These are phyloP conservation scores for Tolmerus cingulatus DNA, from an alignment of 2,888 invertebrate genomes.

Conservation along the genomic window DNA sequence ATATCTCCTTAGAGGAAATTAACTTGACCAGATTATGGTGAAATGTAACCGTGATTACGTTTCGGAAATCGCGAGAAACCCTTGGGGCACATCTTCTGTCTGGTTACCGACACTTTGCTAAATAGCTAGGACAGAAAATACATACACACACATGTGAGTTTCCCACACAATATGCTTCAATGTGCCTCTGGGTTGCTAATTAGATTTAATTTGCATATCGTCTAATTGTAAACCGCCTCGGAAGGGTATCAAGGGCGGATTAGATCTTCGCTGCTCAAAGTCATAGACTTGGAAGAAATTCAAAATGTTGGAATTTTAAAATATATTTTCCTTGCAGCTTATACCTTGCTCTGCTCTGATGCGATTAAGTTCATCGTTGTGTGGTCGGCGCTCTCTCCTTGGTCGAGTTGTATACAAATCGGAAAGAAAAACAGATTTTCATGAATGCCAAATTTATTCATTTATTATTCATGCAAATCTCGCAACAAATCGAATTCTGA, in stretches of 20 bases:
- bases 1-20: background rate
- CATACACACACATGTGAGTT: background rate
- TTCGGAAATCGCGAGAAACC: background rate
- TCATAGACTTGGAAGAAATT: background rate
- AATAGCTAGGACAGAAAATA: background rate
- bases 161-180: background rate
- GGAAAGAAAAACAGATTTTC: slow-evolving; percentile 19
- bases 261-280: background rate
- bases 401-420: background rate
- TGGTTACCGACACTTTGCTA: background rate
- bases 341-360: background rate
- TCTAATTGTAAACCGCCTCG: background rate
- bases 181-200: background rate
- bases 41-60: background rate
- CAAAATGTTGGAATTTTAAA: background rate
- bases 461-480: slow-evolving; percentile 41
- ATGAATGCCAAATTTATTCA: slow-evolving; percentile 38
- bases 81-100: background rate
- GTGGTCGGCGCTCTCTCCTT: background rate
- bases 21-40: background rate
- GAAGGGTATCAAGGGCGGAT: background rate
- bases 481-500: slow-evolving; percentile 39
- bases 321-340: background rate
- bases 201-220: background rate
- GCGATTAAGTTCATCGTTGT: background rate